phyloP scores from a whole-genome alignment of 53 echinoderm and acorn worm species.

The Holothuria leucospilota region DNA sequence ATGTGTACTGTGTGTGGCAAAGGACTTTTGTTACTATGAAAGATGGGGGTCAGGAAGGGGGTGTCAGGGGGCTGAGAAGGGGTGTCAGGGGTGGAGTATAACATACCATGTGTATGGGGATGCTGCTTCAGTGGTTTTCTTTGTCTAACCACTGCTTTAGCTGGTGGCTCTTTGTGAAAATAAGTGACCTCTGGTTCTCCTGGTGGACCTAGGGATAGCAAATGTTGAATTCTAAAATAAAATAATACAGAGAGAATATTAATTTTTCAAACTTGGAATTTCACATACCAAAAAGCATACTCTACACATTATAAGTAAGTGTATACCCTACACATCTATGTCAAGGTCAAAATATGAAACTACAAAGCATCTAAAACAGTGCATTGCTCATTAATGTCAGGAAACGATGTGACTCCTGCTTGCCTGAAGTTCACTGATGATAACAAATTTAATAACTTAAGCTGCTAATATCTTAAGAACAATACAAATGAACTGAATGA shows the following conservation, averaged over 20 bases:
- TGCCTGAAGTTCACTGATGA: too few species aligned
- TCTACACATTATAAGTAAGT: background rate
- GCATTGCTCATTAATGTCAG: too few species aligned
- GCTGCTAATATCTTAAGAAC: too few species aligned
- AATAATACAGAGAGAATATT: background rate
- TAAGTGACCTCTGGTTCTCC: constrained; percentile 93
- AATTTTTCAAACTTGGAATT: background rate
- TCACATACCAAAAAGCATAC: background rate
- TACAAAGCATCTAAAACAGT: too few species aligned
- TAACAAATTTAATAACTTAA: too few species aligned
- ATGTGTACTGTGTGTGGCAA: too few species aligned
- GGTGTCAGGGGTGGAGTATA: too few species aligned
- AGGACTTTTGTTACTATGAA: too few species aligned
- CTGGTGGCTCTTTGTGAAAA: constrained; percentile 94
- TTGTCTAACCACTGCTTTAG: constrained; percentile 83
- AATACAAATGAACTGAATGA: too few species aligned
- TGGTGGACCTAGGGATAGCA: constrained; percentile 78
- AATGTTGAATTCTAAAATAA: constrained; percentile 81
- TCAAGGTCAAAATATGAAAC: background rate
- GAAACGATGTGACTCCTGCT: too few species aligned
- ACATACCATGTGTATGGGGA: constrained; percentile 76
- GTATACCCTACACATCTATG: background rate
- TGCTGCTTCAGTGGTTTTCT: constrained; percentile 80
- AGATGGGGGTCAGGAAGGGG: too few species aligned
- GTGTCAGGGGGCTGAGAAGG: too few species aligned